phyloP scores from a whole-genome alignment of 2,113 vertebrate genomes.

The Megaceryle torquata region DNA sequence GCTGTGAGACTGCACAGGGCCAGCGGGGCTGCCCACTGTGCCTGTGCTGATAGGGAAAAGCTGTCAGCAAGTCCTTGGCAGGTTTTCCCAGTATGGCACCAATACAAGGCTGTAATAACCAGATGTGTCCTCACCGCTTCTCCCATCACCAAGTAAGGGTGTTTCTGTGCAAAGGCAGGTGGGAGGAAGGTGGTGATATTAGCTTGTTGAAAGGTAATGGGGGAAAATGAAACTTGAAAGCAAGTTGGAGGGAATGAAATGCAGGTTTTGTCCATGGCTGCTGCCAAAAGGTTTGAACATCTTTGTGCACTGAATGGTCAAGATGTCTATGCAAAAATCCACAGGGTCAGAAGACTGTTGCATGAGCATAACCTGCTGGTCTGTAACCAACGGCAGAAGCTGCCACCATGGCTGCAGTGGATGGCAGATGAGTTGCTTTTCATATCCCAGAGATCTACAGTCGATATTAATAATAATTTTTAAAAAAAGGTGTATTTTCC shows the following conservation, averaged over 20 bases:
- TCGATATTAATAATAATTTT: background rate
- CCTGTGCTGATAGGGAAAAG: background rate
- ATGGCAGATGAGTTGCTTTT: background rate
- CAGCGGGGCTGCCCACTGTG: rapidly evolving
- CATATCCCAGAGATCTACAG: background rate
- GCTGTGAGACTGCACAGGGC: rapidly evolving
- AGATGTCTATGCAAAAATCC: background rate
- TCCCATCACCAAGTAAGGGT: background rate
- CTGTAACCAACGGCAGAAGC: background rate
- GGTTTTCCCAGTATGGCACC: background rate
- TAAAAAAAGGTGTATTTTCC: background rate
- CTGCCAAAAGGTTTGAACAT: background rate
- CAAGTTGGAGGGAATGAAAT: background rate
- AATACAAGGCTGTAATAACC: background rate
- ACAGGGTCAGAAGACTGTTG: background rate
- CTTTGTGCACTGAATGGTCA: background rate
- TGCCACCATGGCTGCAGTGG: rapidly evolving
- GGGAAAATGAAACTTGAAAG: background rate
- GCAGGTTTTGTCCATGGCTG: background rate
- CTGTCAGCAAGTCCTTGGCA: background rate
- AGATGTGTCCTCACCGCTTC: background rate
- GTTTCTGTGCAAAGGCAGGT: background rate
- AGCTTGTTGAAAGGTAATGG: background rate
- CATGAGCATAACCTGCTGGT: rapidly evolving
- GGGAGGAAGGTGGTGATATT: background rate